Evolutionary conservation across 2,797 vertebrate genomes (phyloP).

Genomic region (Pelodytes ibericus): DNA sequence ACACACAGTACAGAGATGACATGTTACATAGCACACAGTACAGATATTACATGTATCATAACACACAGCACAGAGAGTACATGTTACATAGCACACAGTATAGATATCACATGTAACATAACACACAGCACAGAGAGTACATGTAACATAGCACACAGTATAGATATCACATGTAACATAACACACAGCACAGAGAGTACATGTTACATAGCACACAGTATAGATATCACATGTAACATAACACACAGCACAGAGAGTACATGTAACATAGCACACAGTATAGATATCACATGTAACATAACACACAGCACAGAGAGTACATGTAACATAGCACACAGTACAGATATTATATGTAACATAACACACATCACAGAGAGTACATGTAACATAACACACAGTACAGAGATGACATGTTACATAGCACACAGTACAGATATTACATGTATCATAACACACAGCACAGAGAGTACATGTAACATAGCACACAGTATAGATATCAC

Average conservation of each 20-base stretch:
- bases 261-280: neutral
- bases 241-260: neutral
- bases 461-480: neutral
- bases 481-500: neutral
- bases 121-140: neutral
- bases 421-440: neutral
- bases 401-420: neutral
- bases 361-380: no score
- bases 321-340: neutral
- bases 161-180: neutral
- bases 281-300: neutral
- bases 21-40: neutral
- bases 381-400: neutral
- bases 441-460: neutral
- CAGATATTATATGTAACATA: no score
- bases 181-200: neutral
- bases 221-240: neutral
- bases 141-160: neutral
- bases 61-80: neutral
- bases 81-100: neutral
- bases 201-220: neutral
- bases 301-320: neutral
- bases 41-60: neutral
- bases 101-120: no score
- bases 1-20: neutral